Base-by-base conservation (phyloP, 2,113 vertebrate species). In the Python bivittatus region DNA sequence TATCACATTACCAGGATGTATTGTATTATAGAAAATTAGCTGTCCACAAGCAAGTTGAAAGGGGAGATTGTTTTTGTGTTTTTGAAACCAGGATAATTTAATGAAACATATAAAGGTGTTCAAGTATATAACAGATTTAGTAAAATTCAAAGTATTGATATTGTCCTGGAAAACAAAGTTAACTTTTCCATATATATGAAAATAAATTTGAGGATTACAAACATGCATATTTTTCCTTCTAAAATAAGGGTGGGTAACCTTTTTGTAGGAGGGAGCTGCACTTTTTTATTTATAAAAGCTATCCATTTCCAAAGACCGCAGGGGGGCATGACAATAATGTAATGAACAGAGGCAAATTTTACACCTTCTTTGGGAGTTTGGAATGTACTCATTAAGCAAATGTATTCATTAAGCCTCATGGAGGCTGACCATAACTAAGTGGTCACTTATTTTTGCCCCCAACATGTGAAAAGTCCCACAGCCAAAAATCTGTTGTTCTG, bases 1-100 rank as follows among this genome's bases (percentile, higher is more conserved):
- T 27, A 2, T 1, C 4, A 0, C 11, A 86, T 44, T 89, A 91
- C 53, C 22, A 88, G 1, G 20, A 86, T 10, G 8, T 0, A 23
- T 33, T 0, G 86, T 53, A 90, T 68, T 92, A 95, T 44, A 86
- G 10, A 57, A 91, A 91, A 29, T 10, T 60, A 33, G 85, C 92
- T 93, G 11, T 90, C 84, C 94, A 94, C 48, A 54, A 91, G 48
- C 56, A 64, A 72, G 29, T 61, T 48, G 2, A 20, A 79, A 17
- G 7, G 54, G n/a, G 7, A 33, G 10, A 48, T 8, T 61, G 20
- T 79, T 79, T 92, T 53, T 53, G 83, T 27, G 2, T 90, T 53
- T 89, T 44, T 57, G 27, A 79, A 48, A 38, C 1, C 10, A 60
- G 0, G 12, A 29, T 12, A 64, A 68, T 64, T 13, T 38, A 83